These are phyloP conservation scores for Drosophila neocordata DNA, from an alignment of 1,140 invertebrate species.

Conservation along the genomic window DNA sequence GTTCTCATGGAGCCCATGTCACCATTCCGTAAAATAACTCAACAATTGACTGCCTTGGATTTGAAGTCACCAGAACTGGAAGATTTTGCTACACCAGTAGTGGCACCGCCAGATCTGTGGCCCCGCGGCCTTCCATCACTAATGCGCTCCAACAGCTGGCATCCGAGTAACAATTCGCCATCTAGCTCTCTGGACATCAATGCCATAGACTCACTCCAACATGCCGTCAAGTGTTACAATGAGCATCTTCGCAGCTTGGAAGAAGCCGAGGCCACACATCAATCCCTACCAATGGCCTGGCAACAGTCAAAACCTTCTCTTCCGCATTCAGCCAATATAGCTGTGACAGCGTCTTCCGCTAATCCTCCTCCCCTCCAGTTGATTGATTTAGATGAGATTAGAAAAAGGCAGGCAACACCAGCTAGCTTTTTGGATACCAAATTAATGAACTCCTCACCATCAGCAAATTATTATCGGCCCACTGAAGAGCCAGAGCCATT, in stretches of 20 bases:
- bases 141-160: constrained; percentile 78
- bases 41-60: constrained; percentile 88
- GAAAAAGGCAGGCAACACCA: constrained; percentile 34
- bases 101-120: constrained; percentile 86
- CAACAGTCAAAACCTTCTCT: neutral
- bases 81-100: constrained; percentile 88
- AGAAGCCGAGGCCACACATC: constrained; percentile 65
- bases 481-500: constrained; percentile 94
- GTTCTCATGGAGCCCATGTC: constrained; percentile 85
- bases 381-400: constrained; percentile 65
- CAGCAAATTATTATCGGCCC: constrained; percentile 91
- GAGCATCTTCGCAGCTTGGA: constrained; percentile 68
- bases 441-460: constrained; percentile 89
- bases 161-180: constrained; percentile 61
- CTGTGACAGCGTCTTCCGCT: neutral
- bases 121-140: constrained; percentile 79
- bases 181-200: constrained; percentile 78
- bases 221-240: constrained; percentile 76
- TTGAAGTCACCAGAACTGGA: constrained; percentile 88
- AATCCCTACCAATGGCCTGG: constrained; percentile 64
- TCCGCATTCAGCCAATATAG: too few species aligned
- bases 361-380: constrained; percentile 37
- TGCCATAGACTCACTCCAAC: constrained; percentile 74
- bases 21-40: constrained; percentile 90
- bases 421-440: constrained; percentile 87